A percentile compares a stretch with the other conserved stretches of the same genome.
Conservation (phyloP, 2,797 vertebrate species). For the Sternarchorhynchus goeldii region DNA sequence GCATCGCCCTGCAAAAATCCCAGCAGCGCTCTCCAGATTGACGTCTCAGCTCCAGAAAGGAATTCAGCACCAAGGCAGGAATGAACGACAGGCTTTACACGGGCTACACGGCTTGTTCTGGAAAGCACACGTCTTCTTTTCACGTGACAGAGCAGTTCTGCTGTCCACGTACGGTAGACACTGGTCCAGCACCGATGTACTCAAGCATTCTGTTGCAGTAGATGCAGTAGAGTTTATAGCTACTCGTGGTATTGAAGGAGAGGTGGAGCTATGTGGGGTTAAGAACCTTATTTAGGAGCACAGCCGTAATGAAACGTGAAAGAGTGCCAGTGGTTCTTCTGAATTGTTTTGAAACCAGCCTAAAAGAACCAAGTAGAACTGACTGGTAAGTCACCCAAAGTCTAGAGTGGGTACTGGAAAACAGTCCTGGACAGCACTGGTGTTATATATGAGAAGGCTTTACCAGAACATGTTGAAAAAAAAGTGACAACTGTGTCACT, state of each 20-base stretch:
- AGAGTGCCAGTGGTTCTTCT: not conserved
- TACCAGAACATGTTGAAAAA: too few species aligned
- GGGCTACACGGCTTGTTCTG: not conserved
- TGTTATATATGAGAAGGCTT: too few species aligned
- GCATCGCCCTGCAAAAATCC: conserved; percentile 9
- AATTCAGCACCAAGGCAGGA: not conserved
- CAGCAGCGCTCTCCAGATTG: not conserved
- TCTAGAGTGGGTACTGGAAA: too few species aligned
- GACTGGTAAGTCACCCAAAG: too few species aligned
- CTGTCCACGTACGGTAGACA: not conserved
- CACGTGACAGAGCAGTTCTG: not conserved
- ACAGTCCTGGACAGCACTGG: too few species aligned
- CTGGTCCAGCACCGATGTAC: not conserved
- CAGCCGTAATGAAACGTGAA: not conserved
- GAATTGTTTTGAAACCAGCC: not conserved
- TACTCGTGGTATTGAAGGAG: conserved; percentile 5
- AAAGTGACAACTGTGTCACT: too few species aligned
- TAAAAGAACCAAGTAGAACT: too few species aligned
- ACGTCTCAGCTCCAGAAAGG: not conserved
- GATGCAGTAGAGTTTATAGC: conserved; percentile 16
- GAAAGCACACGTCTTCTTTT: not conserved
- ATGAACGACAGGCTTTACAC: not conserved
- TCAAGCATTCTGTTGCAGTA: not conserved
- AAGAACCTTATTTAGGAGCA: not conserved
- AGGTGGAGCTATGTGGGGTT: not conserved